phyloP scores from a whole-genome alignment of 2,113 vertebrate species.

The Clarias magur region DNA sequence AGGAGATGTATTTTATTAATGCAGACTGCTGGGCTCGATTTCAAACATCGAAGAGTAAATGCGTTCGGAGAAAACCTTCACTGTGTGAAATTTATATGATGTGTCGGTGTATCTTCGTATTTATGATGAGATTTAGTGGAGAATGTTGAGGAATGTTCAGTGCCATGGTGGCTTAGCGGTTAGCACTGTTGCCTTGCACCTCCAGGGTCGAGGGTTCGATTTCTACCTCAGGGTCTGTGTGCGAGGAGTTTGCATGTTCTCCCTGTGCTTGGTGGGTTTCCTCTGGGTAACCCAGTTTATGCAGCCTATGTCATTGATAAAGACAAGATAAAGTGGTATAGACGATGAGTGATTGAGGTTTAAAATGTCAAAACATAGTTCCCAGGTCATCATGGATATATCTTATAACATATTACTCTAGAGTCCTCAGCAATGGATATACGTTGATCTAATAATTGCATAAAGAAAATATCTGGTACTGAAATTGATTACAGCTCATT shows the following conservation, averaged over 20 bases:
- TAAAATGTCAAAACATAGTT: not conserved
- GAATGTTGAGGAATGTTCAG: too few species aligned
- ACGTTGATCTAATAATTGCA: not conserved
- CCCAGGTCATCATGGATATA: not conserved
- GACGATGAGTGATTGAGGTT: too few species aligned
- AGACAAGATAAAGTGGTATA: too few species aligned
- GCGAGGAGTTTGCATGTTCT: too few species aligned
- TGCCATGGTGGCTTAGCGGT: too few species aligned
- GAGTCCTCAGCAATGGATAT: not conserved
- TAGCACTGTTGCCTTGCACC: too few species aligned
- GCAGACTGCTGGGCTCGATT: not conserved
- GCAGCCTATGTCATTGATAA: too few species aligned
- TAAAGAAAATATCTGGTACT: not conserved
- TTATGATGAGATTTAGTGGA: not conserved
- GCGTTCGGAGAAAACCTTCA: not conserved
- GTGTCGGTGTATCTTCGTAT: not conserved
- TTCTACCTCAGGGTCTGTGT: too few species aligned
- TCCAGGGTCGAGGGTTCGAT: too few species aligned
- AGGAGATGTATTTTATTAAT: slow-evolving; percentile 22
- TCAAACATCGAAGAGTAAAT: slow-evolving; percentile 3
- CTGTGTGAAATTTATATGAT: too few species aligned
- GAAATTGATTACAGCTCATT: not conserved
- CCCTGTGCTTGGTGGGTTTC: too few species aligned
- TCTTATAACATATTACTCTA: not conserved
- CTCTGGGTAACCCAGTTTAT: too few species aligned